A percentile compares a stretch with the other conserved stretches of the same genome.
phyloP scores from a whole-genome alignment of 2,113 vertebrate species.

The Dolichotis patagonum region DNA sequence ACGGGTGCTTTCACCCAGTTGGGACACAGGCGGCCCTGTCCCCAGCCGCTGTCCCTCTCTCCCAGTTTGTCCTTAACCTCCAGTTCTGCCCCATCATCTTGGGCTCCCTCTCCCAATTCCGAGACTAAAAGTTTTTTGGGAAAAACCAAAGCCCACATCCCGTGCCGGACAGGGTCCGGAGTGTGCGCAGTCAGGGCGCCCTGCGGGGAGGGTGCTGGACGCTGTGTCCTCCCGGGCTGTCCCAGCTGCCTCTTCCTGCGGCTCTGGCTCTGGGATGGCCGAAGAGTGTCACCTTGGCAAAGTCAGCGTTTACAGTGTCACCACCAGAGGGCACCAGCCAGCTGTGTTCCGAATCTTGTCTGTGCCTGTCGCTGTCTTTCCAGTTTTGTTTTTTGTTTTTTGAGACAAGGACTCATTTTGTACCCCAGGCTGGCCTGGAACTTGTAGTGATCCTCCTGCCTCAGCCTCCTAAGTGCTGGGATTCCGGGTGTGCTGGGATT shows the following conservation, averaged over 20 bases:
- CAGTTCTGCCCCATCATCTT: not conserved
- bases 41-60: not conserved
- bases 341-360: not conserved
- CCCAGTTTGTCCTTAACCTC: not conserved
- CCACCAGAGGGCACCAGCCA: conserved; percentile 78
- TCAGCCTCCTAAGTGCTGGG: not conserved
- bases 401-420: not conserved
- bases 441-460: not conserved
- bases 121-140: not conserved
- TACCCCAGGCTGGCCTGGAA: not conserved
- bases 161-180: not conserved
- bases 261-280: not conserved
- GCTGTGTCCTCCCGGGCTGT: not conserved
- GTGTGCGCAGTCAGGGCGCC: not conserved
- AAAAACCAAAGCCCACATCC: not conserved
- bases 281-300: conserved; percentile 71
- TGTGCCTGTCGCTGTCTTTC: not conserved
- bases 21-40: no score
- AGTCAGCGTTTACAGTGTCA: conserved; percentile 42
- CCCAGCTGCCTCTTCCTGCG: not conserved
- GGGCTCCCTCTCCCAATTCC: not conserved
- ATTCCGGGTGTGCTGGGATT: not conserved
- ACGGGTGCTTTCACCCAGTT: no score
- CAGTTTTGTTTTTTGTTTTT: not conserved
- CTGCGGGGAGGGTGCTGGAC: not conserved